Evolutionary conservation across 2,797 vertebrate genomes (phyloP).

Genomic region (Decapterus maruadsi): DNA sequence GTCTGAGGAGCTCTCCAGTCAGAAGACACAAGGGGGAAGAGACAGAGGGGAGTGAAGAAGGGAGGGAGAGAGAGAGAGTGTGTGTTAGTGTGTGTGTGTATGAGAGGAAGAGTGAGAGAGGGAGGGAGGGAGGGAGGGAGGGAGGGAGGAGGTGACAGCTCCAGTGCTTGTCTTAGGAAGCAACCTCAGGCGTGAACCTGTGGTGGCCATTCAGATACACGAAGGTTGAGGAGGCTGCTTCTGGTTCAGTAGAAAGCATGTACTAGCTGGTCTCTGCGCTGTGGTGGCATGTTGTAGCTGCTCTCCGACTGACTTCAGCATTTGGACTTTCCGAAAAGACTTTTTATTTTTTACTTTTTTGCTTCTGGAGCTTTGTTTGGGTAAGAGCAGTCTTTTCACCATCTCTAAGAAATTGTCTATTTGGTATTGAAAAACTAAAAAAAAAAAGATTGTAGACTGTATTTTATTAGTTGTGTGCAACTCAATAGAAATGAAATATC

Average conservation of each 20-base stretch:
- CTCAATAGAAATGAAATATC: not conserved
- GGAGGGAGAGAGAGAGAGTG: slow-evolving; percentile 49
- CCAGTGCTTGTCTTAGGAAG: slow-evolving; percentile 80
- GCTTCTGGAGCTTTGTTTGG: slow-evolving; percentile 71
- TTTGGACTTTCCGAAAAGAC: slow-evolving; percentile 75
- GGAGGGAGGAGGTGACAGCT: slow-evolving; percentile 83
- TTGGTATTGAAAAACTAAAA: slow-evolving; percentile 8
- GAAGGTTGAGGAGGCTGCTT: slow-evolving; percentile 72
- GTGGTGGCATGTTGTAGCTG: slow-evolving; percentile 68
- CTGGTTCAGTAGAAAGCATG: slow-evolving; percentile 75
- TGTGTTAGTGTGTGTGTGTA: slow-evolving; percentile 26
- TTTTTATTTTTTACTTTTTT: slow-evolving; percentile 44
- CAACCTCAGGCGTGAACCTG: slow-evolving; percentile 82
- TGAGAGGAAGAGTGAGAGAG: slow-evolving; percentile 44
- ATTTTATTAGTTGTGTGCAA: not conserved
- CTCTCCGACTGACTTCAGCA: slow-evolving; percentile 55
- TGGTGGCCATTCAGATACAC: slow-evolving; percentile 77
- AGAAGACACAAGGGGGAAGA: slow-evolving; percentile 78
- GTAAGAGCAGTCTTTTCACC: slow-evolving; percentile 63
- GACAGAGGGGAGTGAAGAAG: slow-evolving; percentile 66
- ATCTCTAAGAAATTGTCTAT: slow-evolving; percentile 23
- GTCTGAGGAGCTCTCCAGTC: slow-evolving; percentile 80
- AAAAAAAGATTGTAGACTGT: not conserved
- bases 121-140: slow-evolving; percentile 40
- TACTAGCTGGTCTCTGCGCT: slow-evolving; percentile 65